phyloP scores from a whole-genome alignment of 2,797 vertebrate genomes.

The Caiman crocodilus region DNA sequence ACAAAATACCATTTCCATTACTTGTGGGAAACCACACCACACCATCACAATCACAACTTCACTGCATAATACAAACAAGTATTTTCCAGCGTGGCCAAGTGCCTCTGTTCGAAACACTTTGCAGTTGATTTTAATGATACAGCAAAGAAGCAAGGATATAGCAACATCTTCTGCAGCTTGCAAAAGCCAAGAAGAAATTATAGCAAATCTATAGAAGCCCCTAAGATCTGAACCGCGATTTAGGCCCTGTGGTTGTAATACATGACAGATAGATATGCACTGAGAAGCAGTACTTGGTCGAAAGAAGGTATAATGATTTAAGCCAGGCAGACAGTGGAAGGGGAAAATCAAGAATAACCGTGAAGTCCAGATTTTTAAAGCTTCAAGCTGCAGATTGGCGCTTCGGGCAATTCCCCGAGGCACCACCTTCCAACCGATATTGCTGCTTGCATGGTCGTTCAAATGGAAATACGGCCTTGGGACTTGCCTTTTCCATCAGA shows the following conservation, averaged over 20 bases:
- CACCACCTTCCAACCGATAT: not conserved
- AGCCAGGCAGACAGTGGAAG: not conserved
- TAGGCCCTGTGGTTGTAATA: not conserved
- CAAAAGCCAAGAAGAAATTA: not conserved
- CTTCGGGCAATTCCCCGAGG: not conserved
- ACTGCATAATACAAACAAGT: not conserved
- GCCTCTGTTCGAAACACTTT: rapidly evolving
- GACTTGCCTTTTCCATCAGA: not conserved
- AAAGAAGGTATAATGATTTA: not conserved
- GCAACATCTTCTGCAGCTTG: not conserved
- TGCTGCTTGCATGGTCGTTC: not conserved
- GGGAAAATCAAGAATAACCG: not conserved
- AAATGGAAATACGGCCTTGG: not conserved
- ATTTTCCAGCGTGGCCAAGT: not conserved
- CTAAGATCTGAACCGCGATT: not conserved
- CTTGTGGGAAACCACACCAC: not conserved
- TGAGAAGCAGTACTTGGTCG: not conserved
- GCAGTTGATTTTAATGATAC: not conserved
- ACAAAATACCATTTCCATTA: not conserved
- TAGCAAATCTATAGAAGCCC: not conserved
- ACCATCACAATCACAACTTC: not conserved
- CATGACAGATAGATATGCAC: not conserved
- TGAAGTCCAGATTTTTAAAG: not conserved
- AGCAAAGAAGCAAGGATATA: not conserved
- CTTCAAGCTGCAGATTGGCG: not conserved